Percentiles rank a stretch among this genome's conserved stretches.
These are phyloP conservation scores for Momotus momota DNA, from an alignment of 2,797 vertebrate species.

Conservation along the genomic window DNA sequence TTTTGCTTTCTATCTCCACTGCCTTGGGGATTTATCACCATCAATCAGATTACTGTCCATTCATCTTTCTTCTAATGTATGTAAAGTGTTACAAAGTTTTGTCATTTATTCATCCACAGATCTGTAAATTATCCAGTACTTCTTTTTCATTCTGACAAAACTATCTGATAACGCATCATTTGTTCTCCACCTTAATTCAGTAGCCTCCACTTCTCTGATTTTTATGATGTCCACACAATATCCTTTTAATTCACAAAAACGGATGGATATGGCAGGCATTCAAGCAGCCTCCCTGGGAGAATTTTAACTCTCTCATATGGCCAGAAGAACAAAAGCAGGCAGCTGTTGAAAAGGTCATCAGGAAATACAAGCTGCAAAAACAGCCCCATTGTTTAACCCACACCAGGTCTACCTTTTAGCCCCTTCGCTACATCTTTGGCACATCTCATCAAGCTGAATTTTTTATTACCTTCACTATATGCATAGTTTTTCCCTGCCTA, in stretches of 20 bases:
- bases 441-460: neutral
- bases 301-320: conserved; percentile 34
- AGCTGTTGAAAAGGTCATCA: conserved; percentile 68
- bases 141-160: neutral
- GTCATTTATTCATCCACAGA: neutral
- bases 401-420: neutral
- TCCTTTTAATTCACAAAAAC: conserved; percentile 57
- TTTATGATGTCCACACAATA: conserved; percentile 56
- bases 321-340: conserved; percentile 64
- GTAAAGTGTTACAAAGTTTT: neutral
- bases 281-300: conserved; percentile 54
- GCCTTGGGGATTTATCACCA: neutral
- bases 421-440: neutral
- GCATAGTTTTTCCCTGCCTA: neutral
- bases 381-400: conserved; percentile 15
- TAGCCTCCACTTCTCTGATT: neutral
- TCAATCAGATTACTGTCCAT: neutral
- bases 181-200: conserved; percentile 21
- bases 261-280: conserved; percentile 59
- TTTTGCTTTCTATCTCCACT: neutral
- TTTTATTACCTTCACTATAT: neutral
- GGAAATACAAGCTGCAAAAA: conserved; percentile 52
- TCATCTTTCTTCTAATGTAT: neutral
- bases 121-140: neutral
- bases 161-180: neutral